These are phyloP conservation scores for Zeus faber DNA, from an alignment of 2,113 vertebrate genomes.

Conservation along the genomic window DNA sequence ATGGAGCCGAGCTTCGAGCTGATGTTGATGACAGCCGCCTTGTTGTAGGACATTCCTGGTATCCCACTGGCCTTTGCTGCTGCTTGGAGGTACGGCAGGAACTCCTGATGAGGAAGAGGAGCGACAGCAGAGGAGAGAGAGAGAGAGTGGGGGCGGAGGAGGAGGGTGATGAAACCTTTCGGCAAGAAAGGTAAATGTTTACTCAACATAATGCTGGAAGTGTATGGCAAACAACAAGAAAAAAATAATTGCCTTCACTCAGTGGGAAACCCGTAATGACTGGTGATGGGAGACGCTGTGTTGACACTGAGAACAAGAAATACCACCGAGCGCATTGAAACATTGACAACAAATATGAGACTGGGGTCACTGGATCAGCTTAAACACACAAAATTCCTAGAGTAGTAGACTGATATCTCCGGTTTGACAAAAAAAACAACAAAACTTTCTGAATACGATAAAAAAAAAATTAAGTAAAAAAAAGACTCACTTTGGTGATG, in stretches of 20 bases:
- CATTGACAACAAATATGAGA: no score
- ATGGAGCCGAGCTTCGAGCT: conserved; percentile 58
- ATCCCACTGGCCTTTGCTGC: conserved; percentile 47
- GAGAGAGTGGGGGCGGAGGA: not conserved
- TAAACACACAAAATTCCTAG: no score
- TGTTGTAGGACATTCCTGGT: conserved; percentile 60
- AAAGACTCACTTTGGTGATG: conserved; percentile 67
- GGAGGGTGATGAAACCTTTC: no score
- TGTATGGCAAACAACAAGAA: conserved; percentile 12
- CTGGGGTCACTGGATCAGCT: no score
- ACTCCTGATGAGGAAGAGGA: conserved; percentile 42
- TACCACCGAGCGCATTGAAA: no score
- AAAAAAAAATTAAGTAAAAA: no score
- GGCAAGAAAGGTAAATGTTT: no score
- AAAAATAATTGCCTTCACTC: conserved; percentile 13
- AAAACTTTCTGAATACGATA: no score
- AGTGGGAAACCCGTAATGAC: conserved; percentile 2
- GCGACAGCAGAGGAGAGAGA: not conserved
- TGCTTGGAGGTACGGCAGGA: conserved; percentile 62
- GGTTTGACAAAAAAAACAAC: no score
- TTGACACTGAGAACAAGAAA: not conserved
- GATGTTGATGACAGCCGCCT: conserved; percentile 67
- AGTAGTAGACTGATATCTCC: no score
- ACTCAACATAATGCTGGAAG: no score
- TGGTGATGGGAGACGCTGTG: conserved; percentile 8